Conservation (phyloP, 2,113 vertebrate species). For the Rostratula benghalensis region DNA sequence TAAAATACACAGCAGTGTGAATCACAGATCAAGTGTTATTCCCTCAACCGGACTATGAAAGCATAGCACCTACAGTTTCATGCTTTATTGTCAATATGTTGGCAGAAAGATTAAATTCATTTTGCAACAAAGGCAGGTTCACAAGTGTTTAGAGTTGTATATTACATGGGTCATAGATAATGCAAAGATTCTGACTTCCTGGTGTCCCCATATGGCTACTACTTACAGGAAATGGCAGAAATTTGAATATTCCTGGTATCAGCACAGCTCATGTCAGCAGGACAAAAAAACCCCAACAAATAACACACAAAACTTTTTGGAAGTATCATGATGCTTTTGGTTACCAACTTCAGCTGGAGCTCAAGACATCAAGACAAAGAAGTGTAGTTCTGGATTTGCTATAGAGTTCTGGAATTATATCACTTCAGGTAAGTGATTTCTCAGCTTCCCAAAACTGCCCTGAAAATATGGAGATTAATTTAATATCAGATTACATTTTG, state of each 20-base stretch:
- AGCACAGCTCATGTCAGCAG: background rate
- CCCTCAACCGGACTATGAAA: background rate
- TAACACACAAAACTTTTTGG: background rate
- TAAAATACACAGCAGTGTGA: background rate
- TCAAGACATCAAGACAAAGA: background rate
- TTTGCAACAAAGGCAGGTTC: background rate
- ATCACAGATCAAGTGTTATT: background rate
- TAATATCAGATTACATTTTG: background rate
- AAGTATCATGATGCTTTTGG: background rate
- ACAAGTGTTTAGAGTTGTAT: background rate
- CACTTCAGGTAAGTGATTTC: background rate
- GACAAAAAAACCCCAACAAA: background rate
- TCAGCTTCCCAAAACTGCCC: background rate
- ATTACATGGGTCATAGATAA: background rate
- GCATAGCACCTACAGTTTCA: background rate
- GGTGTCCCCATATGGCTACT: background rate
- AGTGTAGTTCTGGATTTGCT: background rate
- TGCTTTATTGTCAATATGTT: background rate
- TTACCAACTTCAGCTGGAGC: background rate
- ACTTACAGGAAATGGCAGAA: background rate
- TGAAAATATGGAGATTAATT: background rate
- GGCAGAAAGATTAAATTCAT: background rate
- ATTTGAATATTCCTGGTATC: background rate
- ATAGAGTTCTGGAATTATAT: background rate
- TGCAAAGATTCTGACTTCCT: background rate